Conservation (phyloP, 2,888 invertebrate species). For the Eumerus sabulonum region DNA sequence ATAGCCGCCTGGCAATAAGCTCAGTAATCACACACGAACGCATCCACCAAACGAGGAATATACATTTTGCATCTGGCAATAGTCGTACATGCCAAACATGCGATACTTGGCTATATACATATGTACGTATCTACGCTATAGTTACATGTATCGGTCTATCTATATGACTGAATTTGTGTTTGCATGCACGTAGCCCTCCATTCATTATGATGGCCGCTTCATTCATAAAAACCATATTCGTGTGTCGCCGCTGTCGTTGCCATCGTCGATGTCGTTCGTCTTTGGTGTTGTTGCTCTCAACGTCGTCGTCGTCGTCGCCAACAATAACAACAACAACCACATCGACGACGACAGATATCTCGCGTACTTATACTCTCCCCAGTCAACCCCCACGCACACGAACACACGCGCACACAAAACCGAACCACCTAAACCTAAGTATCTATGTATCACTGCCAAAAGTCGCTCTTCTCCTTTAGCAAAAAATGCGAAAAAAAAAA, state of each 20-base stretch:
- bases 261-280: slow-evolving; percentile 28
- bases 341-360: slow-evolving; percentile 27
- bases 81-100: slow-evolving; percentile 8
- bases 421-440: slow-evolving; percentile 15
- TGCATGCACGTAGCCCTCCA: slow-evolving; percentile 72
- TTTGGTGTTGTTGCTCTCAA: too few species aligned
- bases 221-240: slow-evolving; percentile 75
- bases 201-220: slow-evolving; percentile 76
- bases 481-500: slow-evolving; percentile 34
- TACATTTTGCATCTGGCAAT: slow-evolving; percentile 43
- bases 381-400: slow-evolving; percentile 29
- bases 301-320: slow-evolving; percentile 44
- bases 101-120: slow-evolving; percentile 19
- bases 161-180: slow-evolving; percentile 62
- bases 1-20: too few species aligned
- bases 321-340: slow-evolving; percentile 32
- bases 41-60: slow-evolving; percentile 39
- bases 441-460: slow-evolving; percentile 35
- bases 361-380: slow-evolving; percentile 19
- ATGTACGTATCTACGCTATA: not conserved
- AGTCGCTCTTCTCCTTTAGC: not conserved
- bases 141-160: not conserved
- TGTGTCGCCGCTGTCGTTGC: slow-evolving; percentile 54
- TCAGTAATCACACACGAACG: not conserved
- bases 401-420: slow-evolving; percentile 1